Evolutionary conservation across 2,797 vertebrate genomes (phyloP).

Genomic region (Pangasius mekongensis): DNA sequence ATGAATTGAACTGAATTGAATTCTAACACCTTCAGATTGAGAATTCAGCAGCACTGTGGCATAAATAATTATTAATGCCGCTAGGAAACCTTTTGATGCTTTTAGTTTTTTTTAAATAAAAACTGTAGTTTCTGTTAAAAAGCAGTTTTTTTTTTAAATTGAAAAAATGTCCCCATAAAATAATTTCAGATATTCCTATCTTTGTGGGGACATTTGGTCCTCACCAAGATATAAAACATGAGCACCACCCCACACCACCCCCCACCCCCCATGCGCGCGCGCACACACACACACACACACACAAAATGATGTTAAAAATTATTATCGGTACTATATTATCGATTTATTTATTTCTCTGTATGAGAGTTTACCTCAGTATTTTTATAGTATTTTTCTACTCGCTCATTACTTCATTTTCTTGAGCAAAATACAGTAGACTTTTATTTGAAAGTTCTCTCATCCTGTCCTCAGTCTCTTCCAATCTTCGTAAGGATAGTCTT

Average conservation of each 20-base stretch:
- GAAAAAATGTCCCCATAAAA: neutral
- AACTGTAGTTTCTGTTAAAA: neutral
- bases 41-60: neutral
- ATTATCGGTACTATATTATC: neutral
- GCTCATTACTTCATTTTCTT: neutral
- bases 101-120: neutral
- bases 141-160: neutral
- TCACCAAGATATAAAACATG: neutral
- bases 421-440: neutral
- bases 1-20: too few relatives aligned
- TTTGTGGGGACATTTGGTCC: neutral
- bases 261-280: too few relatives aligned
- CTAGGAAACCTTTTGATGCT: neutral
- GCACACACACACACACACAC: too few relatives aligned
- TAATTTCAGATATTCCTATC: neutral
- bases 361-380: neutral
- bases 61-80: neutral
- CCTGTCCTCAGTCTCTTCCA: conserved; percentile 7
- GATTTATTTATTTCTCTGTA: neutral
- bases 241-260: too few relatives aligned
- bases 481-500: conserved; percentile 1
- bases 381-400: too few relatives aligned
- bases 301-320: neutral
- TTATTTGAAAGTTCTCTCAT: neutral
- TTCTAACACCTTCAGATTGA: neutral